phyloP scores from a whole-genome alignment of 2,888 invertebrate species.

The Drosophila parthenogenetica region DNA sequence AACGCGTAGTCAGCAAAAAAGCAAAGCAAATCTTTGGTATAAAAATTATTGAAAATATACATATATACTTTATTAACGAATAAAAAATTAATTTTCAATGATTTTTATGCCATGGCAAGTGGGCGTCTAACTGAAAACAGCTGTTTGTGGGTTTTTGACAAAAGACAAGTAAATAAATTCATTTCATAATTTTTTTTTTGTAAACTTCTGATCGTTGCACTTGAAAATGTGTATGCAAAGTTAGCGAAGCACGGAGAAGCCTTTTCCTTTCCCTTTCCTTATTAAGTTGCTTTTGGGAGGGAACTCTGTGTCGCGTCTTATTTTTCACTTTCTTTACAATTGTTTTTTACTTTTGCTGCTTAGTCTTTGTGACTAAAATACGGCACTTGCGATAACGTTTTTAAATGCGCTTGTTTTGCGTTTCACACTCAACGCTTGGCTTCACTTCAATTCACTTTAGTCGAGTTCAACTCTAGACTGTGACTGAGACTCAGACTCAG shows the following conservation, averaged over 20 bases:
- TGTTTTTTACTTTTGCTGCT: constrained; percentile 61
- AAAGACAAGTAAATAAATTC: constrained; percentile 6
- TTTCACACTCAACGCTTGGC: constrained; percentile 78
- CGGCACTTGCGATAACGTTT: constrained; percentile 47
- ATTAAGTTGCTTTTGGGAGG: constrained; percentile 26
- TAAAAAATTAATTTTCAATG: constrained; percentile 61
- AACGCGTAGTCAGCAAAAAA: constrained; percentile 63
- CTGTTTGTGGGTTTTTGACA: constrained; percentile 49
- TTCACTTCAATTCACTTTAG: constrained; percentile 61
- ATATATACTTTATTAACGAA: constrained; percentile 27
- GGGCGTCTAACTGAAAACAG: constrained; percentile 62
- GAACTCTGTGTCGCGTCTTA: constrained; percentile 27
- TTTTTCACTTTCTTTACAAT: constrained; percentile 79
- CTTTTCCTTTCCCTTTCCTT: constrained; percentile 64
- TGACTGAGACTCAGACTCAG: constrained; percentile 3
- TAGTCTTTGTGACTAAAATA: constrained; percentile 63
- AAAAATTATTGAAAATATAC: constrained; percentile 64
- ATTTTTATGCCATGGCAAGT: constrained; percentile 53
- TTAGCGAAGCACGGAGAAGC: constrained; percentile 24
- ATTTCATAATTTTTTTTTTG: not conserved
- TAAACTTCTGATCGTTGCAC: constrained; percentile 56
- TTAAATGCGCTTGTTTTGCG: constrained; percentile 58
- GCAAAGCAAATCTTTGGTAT: constrained; percentile 45
- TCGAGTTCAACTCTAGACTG: constrained; percentile 44
- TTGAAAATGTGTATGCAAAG: constrained; percentile 52